Base-by-base conservation (phyloP, 2,888 invertebrate genomes). In the Ethmia dodecea region DNA sequence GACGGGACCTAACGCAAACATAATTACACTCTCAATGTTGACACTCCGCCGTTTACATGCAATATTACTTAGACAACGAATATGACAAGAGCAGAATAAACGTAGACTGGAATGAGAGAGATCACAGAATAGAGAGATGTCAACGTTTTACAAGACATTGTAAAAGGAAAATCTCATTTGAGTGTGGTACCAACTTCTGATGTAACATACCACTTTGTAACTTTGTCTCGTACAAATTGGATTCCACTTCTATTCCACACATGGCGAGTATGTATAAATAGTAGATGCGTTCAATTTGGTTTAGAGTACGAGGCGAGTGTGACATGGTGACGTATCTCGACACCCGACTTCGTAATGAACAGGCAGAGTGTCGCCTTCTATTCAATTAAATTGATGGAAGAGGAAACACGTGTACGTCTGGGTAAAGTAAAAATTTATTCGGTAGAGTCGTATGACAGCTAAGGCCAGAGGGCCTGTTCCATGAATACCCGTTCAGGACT, bases 321-420 rank as follows among this genome's bases (percentile, higher is more conserved):
- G 52, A 44, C 46, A 35, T 52, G 36, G 40, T 47, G 37, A 37
- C 25, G 28, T 43, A 42, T 57, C 44, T 46, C 45, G n/a, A 55
- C 52, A 54, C 43, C 43, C 51, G 47, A 59, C 50, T 52, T 46
- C 37, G 49, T 60, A 54, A 59, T 51, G 49, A 56, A 49, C 45
- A 47, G 45, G 52, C 52, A 29, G 52, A 55, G 52, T 52, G 56
- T 49, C 54, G 57, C 50, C 47, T 42, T 42, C 6, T 11, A 65
- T 65, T 63, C 45, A 65, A 70, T 69, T 66, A 64, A 41, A 40
- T 38, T 48, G 51, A 62, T 51, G 48, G 46, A 56, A 56, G 38
- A 43, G 30, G 35, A 32, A 45, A n/a, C n/a, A n/a, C n/a, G n/a
- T n/a, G n/a, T n/a, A n/a, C n/a, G n/a, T n/a, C n/a, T n/a, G n/a